Evolutionary conservation across 2,797 vertebrate genomes (phyloP).

Genomic region (Galago senegalensis): DNA sequence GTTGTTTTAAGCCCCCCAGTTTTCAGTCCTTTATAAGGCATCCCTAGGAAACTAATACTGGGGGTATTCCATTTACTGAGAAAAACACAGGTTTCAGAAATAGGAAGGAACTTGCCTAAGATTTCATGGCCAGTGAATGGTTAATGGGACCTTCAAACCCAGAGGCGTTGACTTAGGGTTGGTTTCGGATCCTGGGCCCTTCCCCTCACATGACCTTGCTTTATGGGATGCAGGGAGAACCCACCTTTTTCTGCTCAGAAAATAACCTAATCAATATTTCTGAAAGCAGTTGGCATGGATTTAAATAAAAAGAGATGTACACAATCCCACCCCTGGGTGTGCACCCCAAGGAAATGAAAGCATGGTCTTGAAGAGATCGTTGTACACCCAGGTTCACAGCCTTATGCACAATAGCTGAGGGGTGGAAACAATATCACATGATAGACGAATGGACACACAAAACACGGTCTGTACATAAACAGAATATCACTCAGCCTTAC

Average conservation of each 20-base stretch:
- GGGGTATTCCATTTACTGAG: neutral
- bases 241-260: neutral
- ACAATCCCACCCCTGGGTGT: neutral
- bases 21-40: neutral
- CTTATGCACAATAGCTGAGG: neutral
- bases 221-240: neutral
- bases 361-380: neutral
- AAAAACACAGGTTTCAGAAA: neutral
- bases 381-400: neutral
- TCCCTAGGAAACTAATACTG: neutral
- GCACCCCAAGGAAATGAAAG: neutral
- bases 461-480: neutral
- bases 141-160: neutral
- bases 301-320: neutral
- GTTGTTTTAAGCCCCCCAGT: neutral
- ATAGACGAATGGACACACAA: neutral
- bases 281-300: neutral
- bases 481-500: neutral
- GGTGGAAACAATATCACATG: neutral
- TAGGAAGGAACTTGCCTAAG: neutral
- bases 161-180: neutral
- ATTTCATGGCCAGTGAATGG: neutral
- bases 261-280: neutral
- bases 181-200: neutral
- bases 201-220: neutral